Evolutionary conservation across 2,113 vertebrate genomes (phyloP).

Genomic region (Ariopsis seemanni): DNA sequence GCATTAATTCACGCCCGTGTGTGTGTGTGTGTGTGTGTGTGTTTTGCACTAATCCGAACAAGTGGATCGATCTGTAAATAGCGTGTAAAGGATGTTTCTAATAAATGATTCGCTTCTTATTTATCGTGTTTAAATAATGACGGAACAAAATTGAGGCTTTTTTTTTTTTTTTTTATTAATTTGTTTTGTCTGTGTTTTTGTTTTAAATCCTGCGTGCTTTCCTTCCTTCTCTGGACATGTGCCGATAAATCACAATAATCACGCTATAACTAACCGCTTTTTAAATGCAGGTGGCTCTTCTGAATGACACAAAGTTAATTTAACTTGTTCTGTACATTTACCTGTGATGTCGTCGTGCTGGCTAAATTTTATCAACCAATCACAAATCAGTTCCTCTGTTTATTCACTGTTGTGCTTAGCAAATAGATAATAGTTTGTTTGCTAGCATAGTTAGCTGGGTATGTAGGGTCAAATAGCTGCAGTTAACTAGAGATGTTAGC

Average conservation of each 20-base stretch:
- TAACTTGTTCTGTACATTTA: background rate
- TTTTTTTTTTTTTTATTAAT: too few relatives aligned
- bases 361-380: background rate
- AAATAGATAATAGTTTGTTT: background rate
- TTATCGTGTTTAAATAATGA: background rate
- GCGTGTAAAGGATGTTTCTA: constrained; percentile 30
- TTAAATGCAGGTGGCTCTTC: background rate
- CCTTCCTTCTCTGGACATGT: background rate
- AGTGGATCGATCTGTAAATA: constrained; percentile 25
- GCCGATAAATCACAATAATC: background rate
- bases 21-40: background rate
- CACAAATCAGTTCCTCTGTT: background rate
- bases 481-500: background rate
- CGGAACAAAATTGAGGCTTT: background rate
- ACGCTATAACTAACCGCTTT: background rate
- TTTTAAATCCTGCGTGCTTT: background rate
- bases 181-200: background rate
- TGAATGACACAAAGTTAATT: background rate
- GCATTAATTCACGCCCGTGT: background rate
- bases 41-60: background rate
- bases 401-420: background rate
- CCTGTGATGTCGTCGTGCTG: background rate
- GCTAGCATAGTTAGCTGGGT: background rate
- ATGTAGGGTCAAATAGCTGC: background rate
- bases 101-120: background rate